Percentiles rank a stretch among this genome's conserved stretches.
phyloP scores from a whole-genome alignment of 2,888 invertebrate genomes.

The Iselma pallidipennis region DNA sequence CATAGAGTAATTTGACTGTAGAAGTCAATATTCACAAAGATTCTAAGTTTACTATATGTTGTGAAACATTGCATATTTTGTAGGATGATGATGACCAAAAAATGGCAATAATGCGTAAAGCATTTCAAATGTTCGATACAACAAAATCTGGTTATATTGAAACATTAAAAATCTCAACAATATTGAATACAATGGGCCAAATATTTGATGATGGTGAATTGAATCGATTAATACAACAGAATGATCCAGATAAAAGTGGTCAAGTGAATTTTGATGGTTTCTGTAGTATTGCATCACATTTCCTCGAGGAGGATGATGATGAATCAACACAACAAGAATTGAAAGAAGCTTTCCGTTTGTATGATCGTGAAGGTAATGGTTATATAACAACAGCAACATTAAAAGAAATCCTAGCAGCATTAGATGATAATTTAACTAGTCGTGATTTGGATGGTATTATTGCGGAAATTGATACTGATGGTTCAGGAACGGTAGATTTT shows the following conservation, averaged over 20 bases:
- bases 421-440: slow-evolving; percentile 91
- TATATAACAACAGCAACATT: slow-evolving; percentile 90
- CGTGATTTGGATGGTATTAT: slow-evolving; percentile 96
- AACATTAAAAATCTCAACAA: slow-evolving; percentile 87
- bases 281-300: slow-evolving; percentile 89
- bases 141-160: slow-evolving; percentile 91
- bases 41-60: not conserved
- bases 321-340: slow-evolving; percentile 97
- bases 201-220: slow-evolving; percentile 91
- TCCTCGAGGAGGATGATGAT: slow-evolving; percentile 94
- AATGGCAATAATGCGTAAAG: slow-evolving; percentile 89
- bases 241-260: slow-evolving; percentile 89
- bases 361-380: slow-evolving; percentile 95
- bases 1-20: too few species aligned
- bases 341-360: slow-evolving; percentile 96
- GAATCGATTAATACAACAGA: slow-evolving; percentile 84
- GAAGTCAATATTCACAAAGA: not conserved
- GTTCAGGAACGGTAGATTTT: slow-evolving; percentile 98
- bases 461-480: slow-evolving; percentile 96
- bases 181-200: slow-evolving; percentile 93
- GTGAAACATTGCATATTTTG: not conserved
- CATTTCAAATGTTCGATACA: slow-evolving; percentile 97
- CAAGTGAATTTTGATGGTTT: slow-evolving; percentile 95
- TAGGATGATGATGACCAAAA: slow-evolving; percentile 70
- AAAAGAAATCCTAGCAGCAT: slow-evolving; percentile 90